Base-by-base conservation (phyloP, 2,113 vertebrate species). In the Enhydra lutris region DNA sequence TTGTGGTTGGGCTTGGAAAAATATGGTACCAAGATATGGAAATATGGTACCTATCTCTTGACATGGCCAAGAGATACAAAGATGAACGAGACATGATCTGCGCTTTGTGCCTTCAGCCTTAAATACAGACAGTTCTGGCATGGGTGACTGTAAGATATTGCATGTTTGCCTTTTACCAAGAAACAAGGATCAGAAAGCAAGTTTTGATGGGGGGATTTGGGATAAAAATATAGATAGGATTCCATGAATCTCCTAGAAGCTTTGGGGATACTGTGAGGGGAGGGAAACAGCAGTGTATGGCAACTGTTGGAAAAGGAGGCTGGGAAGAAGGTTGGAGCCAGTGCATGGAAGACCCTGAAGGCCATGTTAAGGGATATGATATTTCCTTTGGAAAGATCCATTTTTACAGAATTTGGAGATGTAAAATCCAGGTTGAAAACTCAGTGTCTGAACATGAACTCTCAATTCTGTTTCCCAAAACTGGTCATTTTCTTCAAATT, bases 1-100 rank as follows among this genome's bases (percentile, higher is more conserved):
- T 61, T 92, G 21, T 55, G 61, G 73, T 88, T 94, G 59, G 59
- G 90, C 89, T 78, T 88, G 57, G n/a, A 69, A 89, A 88, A 91
- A 74, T 73, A 67, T 10, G n/a, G 3, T 67, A 45, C 15, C 34
- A 74, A n/a, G 34, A 67, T 88, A 55, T 52, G 65, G 69, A 84
- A 86, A 57, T 63, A n/a, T 39, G 13, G 26, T 57, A 50, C 29
- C 50, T 82, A 31, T 52, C 17, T 88, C 18, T 65, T 81, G 73
- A 92, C 36, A 80, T 55, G 61, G 76, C 61, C 31, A 24, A 59
- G 87, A 55, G 57, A 55, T 71, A 74, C 34, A 42, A 76, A 76
- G 82, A 55, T 88, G 63, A 69, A 42, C 57, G 52, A 89, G 59
- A 50, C 47, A 7, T 11, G 17, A 34, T 31, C 21, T 26, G 76